Evolutionary conservation across 2,797 vertebrate species (phyloP), one percentile per base, ranked within the genome.

Genomic region (Liparis tanakae): DNA sequence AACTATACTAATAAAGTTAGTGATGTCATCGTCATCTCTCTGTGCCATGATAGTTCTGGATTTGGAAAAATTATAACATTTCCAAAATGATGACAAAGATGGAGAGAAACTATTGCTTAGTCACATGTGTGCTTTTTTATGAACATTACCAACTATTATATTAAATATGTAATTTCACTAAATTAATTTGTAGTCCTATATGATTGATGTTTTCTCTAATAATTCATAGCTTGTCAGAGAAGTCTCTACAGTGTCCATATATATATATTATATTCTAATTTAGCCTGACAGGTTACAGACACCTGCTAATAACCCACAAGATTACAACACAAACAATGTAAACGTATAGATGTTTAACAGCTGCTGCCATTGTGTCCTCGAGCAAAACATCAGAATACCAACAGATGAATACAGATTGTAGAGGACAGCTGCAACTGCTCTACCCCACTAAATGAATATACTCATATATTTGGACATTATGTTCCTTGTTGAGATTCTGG

Each of bases 201-300:
- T 30, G 25, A 30, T 30, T 30, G 25, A 30, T 30, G 1, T 4
- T 34, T 58, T 17, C 3, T 15, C 44, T 12, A 39, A 10, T 15
- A 6, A 17, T 59, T 36, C 61, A 37, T 12, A 22, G 15, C 10
- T 54, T 20, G 48, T 22, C 48, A 54, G 14, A 54, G 44, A 79
- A 75, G 51, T 39, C 17, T 44, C 53, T 9, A 44, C 36, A 20
- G 46, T 58, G 53, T 53, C 0, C 36, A 60, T 54, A 34, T 34
- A 39, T 54, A 76, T 43, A n/a, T 73, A 34, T 53, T 34, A 7
- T 69, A 54, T 54, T 30, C 25, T 53, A 39, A 69, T 37, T 66
- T 58, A 43, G 55, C 46, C 54, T 30, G 10, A 48, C 72, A 67
- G 77, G 51, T 64, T 67, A 75, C 36, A 70, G 36, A 76, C 53